phyloP scores from a whole-genome alignment of 2,888 invertebrate species.

The Dusona sp. region DNA sequence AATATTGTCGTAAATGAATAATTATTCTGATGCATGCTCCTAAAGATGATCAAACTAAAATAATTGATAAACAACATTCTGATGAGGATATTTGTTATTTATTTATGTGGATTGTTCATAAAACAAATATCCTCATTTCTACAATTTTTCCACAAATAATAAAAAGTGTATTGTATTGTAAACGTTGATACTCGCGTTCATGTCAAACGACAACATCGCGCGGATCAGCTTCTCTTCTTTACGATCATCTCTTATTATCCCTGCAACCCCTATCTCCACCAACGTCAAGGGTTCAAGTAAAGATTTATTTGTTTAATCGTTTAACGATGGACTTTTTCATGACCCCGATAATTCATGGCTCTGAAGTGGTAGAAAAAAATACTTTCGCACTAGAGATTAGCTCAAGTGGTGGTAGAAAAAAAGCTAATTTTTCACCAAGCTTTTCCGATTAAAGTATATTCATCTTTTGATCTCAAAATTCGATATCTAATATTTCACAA shows the following conservation, averaged over 20 bases:
- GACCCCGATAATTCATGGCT: conserved; percentile 14
- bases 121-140: not conserved
- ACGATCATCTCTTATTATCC: conserved; percentile 74
- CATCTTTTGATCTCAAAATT: not conserved
- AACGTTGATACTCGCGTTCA: conserved; percentile 73
- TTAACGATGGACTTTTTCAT: conserved; percentile 60
- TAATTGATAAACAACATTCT: not conserved
- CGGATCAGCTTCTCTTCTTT: conserved; percentile 81
- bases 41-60: not conserved
- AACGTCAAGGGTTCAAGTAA: conserved; percentile 27
- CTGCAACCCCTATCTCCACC: conserved; percentile 65
- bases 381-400: conserved; percentile 22
- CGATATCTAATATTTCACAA: not conserved
- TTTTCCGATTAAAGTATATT: no score
- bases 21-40: not conserved
- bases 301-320: conserved; percentile 73
- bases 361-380: conserved; percentile 41
- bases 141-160: not conserved
- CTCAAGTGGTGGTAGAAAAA: not conserved
- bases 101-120: no score
- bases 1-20: not conserved
- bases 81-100: not conserved
- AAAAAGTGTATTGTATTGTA: conserved; percentile 12
- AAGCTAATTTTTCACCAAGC: not conserved
- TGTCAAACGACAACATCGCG: conserved; percentile 78